These are phyloP conservation scores for Myzus persicae DNA, from an alignment of 1,140 invertebrate species.

Conservation along the genomic window DNA sequence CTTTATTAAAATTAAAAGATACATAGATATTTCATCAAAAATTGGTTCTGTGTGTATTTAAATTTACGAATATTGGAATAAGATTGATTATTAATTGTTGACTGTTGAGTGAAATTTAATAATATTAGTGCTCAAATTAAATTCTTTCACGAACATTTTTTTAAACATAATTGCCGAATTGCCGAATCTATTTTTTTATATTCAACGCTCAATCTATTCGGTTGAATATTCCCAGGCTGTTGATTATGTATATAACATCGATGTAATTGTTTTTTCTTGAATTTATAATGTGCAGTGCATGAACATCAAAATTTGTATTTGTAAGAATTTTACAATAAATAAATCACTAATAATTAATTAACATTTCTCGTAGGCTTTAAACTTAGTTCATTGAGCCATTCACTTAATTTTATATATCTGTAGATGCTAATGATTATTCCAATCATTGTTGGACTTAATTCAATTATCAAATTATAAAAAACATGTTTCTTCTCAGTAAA, in stretches of 20 bases:
- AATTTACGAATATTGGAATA: background rate
- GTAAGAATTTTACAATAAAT: background rate
- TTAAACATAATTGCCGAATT: background rate
- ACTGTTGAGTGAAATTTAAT: background rate
- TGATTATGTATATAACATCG: background rate
- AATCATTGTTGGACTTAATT: background rate
- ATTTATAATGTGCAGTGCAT: background rate
- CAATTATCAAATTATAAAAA: background rate
- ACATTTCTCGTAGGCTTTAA: background rate
- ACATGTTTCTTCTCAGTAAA: background rate
- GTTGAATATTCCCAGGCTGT: slow-evolving; percentile 9
- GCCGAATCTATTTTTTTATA: slow-evolving; percentile 46
- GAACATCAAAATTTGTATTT: background rate
- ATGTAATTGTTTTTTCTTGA: slow-evolving; percentile 24
- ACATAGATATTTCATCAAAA: background rate
- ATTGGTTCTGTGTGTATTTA: background rate
- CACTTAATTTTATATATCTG: background rate
- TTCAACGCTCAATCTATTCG: slow-evolving; percentile 21
- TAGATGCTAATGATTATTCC: background rate
- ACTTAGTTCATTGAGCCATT: background rate
- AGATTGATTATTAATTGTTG: background rate
- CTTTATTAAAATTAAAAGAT: background rate
- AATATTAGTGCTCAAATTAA: slow-evolving; percentile 11
- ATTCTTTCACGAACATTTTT: background rate
- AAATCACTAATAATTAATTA: background rate